phyloP scores from a whole-genome alignment of 2,888 invertebrate species.

The Mesorhabditis spiculigera region DNA sequence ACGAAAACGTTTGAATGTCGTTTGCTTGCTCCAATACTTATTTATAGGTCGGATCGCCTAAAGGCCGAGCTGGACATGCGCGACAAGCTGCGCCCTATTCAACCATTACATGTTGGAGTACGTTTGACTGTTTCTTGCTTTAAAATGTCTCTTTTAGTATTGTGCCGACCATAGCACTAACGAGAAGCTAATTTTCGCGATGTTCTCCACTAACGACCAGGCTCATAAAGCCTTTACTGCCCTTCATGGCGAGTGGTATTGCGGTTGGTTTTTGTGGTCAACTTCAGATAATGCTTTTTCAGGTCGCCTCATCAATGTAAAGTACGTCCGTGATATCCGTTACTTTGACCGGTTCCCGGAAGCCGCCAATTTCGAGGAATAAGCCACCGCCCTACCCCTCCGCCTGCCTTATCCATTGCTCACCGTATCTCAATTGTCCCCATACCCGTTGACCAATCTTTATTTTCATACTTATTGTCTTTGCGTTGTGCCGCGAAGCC shows the following conservation, averaged over 20 bases:
- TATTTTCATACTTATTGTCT: no score
- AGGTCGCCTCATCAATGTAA: background rate
- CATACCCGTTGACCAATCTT: no score
- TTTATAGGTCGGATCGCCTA: background rate
- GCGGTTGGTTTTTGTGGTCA: background rate
- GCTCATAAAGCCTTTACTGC: conserved; percentile 2
- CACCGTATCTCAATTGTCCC: no score
- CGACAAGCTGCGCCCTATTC: background rate
- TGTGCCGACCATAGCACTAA: background rate
- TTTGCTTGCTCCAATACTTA: no score
- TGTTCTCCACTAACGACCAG: background rate
- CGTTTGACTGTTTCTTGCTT: background rate
- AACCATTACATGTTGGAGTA: background rate
- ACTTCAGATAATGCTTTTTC: background rate
- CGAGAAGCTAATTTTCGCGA: conserved; percentile 4
- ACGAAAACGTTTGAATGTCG: no score
- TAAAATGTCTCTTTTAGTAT: background rate
- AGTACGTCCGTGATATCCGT: background rate
- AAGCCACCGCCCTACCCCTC: background rate
- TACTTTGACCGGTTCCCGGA: conserved; percentile 4
- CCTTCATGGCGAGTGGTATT: conserved; percentile 3
- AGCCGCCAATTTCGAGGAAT: background rate
- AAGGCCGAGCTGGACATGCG: background rate
- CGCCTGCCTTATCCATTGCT: no score
- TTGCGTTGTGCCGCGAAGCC: no score